These are phyloP conservation scores for Athripsodes cinereus DNA, from an alignment of 2,888 invertebrate species.

Conservation along the genomic window DNA sequence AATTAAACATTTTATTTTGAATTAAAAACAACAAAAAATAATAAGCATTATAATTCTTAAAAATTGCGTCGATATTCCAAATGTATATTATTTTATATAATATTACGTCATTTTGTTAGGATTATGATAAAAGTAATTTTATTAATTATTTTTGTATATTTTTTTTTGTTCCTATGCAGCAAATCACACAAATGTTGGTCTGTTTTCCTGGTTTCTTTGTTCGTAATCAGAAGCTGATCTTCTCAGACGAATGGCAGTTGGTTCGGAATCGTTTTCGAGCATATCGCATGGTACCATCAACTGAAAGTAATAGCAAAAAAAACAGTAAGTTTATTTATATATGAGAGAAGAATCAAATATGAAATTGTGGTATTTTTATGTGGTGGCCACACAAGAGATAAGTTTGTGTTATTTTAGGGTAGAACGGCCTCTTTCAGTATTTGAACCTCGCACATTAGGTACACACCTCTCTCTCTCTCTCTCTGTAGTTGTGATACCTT, in stretches of 20 bases:
- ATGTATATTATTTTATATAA: neutral
- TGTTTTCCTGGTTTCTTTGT: slow-evolving; percentile 20
- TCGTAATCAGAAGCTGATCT: slow-evolving; percentile 20
- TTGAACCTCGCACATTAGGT: too few species aligned
- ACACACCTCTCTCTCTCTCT: too few species aligned
- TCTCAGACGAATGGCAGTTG: slow-evolving; percentile 18
- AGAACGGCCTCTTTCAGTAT: too few species aligned
- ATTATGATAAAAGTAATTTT: neutral
- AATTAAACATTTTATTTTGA: neutral
- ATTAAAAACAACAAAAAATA: too few species aligned
- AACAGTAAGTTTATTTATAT: too few species aligned
- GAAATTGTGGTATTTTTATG: too few species aligned
- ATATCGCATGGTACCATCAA: slow-evolving; percentile 29
- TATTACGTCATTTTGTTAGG: neutral
- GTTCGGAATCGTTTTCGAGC: slow-evolving; percentile 23
- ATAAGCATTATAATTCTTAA: too few species aligned
- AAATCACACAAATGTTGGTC: slow-evolving; percentile 18
- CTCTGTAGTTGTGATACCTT: too few species aligned
- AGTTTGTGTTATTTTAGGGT: too few species aligned
- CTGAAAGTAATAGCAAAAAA: slow-evolving; percentile 9
- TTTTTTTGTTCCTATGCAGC: neutral
- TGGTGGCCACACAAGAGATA: too few species aligned
- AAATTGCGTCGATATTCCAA: neutral
- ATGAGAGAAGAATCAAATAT: too few species aligned
- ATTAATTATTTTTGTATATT: neutral